Evolutionary conservation across 2,888 invertebrate species (phyloP).

Genomic region (Invenusta paracnida): DNA sequence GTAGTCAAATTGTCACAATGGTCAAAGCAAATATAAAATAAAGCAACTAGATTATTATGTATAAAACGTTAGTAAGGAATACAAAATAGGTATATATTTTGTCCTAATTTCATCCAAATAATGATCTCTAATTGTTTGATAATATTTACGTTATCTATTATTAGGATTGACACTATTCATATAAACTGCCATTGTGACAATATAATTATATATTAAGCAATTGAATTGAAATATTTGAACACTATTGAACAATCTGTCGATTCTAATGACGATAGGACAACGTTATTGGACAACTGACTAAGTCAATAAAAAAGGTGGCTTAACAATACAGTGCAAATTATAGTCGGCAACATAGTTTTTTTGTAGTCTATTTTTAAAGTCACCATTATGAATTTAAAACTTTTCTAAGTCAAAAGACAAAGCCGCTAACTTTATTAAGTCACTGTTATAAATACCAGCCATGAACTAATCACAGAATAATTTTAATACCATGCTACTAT

Average conservation of each 20-base stretch:
- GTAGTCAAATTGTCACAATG: constrained; percentile 9
- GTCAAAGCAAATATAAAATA: constrained; percentile 26
- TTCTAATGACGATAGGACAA: too few species aligned
- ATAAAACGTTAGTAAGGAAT: constrained; percentile 21
- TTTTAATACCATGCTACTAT: too few species aligned
- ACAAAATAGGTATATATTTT: constrained; percentile 27
- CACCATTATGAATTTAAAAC: neutral
- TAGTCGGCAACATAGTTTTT: neutral
- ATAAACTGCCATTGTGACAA: too few species aligned
- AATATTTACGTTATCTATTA: too few species aligned
- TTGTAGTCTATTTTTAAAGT: neutral
- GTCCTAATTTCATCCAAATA: constrained; percentile 15
- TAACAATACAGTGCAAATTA: neutral
- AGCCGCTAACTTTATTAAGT: neutral
- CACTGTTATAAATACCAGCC: neutral
- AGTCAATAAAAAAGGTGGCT: neutral
- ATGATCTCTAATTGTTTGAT: too few species aligned
- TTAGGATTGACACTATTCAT: too few species aligned
- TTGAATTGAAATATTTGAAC: too few species aligned
- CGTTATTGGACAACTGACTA: neutral
- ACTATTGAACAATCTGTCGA: too few species aligned
- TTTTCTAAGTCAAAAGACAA: neutral
- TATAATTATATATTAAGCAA: too few species aligned
- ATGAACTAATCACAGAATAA: too few species aligned
- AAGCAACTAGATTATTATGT: constrained; percentile 22